These are phyloP conservation scores for Ichneumoninae sp. DNA, from an alignment of 2,888 invertebrate species.

Conservation along the genomic window DNA sequence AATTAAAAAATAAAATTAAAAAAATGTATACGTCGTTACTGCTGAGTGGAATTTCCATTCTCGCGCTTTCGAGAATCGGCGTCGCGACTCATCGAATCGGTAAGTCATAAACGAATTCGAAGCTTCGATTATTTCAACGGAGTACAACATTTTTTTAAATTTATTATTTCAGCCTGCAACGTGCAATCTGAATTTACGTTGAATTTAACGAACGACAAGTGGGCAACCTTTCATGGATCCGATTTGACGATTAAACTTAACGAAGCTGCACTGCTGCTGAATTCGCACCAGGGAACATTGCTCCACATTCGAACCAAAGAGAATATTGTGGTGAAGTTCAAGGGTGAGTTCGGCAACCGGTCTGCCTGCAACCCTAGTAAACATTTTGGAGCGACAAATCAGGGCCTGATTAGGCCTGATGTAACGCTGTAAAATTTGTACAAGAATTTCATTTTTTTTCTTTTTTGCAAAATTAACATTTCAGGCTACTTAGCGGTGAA, in stretches of 20 bases:
- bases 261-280: conserved; percentile 26
- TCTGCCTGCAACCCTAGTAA: not conserved
- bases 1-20: no score
- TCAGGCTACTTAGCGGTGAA: conserved; percentile 11
- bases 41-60: conserved; percentile 19
- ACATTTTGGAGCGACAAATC: no score
- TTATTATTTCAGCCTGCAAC: conserved; percentile 57
- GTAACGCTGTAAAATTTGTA: no score
- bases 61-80: not conserved
- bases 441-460: no score
- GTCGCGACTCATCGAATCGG: conserved; percentile 3
- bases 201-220: conserved; percentile 43
- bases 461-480: not conserved
- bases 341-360: conserved; percentile 55
- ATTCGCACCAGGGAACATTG: conserved; percentile 43
- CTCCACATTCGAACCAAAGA: conserved; percentile 63
- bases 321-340: conserved; percentile 61
- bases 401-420: no score
- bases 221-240: conserved; percentile 48
- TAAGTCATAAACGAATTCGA: conserved; percentile 8
- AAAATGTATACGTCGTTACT: conserved; percentile 14
- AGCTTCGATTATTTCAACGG: not conserved
- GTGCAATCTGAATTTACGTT: conserved; percentile 54
- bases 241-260: conserved; percentile 57
- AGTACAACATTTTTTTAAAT: no score